Conservation (phyloP, 2,888 invertebrate species). For the Galerucella calmariensis region DNA sequence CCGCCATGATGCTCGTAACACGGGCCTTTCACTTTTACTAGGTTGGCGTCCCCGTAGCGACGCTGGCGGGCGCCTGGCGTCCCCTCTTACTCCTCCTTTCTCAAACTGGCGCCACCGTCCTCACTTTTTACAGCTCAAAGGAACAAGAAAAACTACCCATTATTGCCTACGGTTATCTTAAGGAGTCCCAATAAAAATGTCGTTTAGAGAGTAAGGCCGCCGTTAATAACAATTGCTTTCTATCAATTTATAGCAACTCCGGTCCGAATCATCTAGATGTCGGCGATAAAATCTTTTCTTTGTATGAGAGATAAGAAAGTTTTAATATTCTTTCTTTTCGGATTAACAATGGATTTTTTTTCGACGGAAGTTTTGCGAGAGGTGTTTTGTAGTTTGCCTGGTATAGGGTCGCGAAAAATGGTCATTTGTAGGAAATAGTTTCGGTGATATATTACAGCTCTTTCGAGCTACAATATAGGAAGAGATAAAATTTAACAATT, state of each 20-base stretch:
- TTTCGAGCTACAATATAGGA: conserved; percentile 12
- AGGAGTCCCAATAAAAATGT: conserved; percentile 66
- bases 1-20: conserved; percentile 23
- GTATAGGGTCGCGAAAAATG: conserved; percentile 18
- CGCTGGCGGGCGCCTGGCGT: conserved; percentile 56
- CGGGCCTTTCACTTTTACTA: conserved; percentile 50
- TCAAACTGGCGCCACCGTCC: conserved; percentile 61
- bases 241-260: conserved; percentile 62
- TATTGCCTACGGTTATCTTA: conserved; percentile 67
- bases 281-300: conserved; percentile 56
- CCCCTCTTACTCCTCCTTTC: conserved; percentile 47
- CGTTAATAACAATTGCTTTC: conserved; percentile 64
- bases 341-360: conserved; percentile 22
- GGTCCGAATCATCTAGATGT: conserved; percentile 59
- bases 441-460: conserved; percentile 8
- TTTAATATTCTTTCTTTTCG: conserved; percentile 47
- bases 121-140: conserved; percentile 64
- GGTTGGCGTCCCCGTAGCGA: conserved; percentile 50
- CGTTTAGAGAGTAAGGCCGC: conserved; percentile 64
- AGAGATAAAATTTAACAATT: conserved; percentile 30
- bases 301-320: conserved; percentile 53
- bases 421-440: conserved; percentile 20
- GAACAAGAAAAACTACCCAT: conserved; percentile 65
- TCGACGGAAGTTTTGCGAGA: conserved; percentile 15
- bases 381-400: conserved; percentile 24